Evolutionary conservation across 2,888 invertebrate genomes (phyloP), one percentile per base, ranked within the genome.

Genomic region (Cheilosia grossa): DNA sequence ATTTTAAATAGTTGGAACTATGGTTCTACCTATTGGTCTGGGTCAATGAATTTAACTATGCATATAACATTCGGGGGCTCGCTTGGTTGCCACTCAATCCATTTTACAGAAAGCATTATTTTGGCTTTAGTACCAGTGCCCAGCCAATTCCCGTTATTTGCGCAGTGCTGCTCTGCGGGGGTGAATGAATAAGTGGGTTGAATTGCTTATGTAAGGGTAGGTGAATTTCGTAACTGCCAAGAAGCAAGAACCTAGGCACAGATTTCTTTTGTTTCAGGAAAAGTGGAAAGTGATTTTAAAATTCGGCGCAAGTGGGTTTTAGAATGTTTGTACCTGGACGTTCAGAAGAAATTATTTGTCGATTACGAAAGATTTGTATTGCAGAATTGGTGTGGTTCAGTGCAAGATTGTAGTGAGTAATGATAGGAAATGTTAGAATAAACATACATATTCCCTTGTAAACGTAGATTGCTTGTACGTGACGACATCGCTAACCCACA

Each of bases 151-250:
- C 56, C 40, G 40, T 15, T 72, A 21, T 24, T 44, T 78, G 78
- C 72, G 82, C 82, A 82, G 78, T 61, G 30, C 42, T 66, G 42
- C n/a, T 47, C 17, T 61, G 63, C 30, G 54, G 47, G 40, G 74
- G 67, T 53, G 30, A 33, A 37, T 9, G 44, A 21, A 13, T 51
- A 24, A 15, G 24, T 42, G 53, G 27, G 27, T 59, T 80, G 56
- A n/a, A 24, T 42, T 42, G 47, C 69, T 80, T 83, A 83, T 83
- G 74, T 83, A 83, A 83, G 79, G 74, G 53, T 9, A 17, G 33
- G 17, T 49, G 24, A 19, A 69, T 80, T 79, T 64, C 69, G 74
- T 70, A 58, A 75, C 64, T 83, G 83, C 74, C 83, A 83, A 67
- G 10, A 64, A 74, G 70, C 83, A 83, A 67, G 10, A 64, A 74